A percentile compares a stretch with the other conserved stretches of the same genome.
phyloP scores from a whole-genome alignment of 2,888 invertebrate species.

The Epinotia ramella region DNA sequence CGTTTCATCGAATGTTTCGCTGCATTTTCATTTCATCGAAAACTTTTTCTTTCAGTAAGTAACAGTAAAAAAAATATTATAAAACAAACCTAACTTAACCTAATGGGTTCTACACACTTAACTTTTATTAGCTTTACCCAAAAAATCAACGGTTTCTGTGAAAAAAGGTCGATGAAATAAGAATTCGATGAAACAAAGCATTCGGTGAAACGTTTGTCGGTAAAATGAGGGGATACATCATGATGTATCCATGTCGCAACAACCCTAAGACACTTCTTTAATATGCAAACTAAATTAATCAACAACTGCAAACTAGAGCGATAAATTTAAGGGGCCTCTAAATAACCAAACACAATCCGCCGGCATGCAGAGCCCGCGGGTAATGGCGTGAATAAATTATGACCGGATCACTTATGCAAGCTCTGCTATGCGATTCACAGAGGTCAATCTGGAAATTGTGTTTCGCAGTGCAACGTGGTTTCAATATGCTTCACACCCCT shows the following conservation, averaged over 20 bases:
- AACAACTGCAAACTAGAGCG: neutral
- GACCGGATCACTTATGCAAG: neutral
- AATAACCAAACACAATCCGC: neutral
- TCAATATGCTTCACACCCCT: neutral
- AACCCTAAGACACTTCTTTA: neutral
- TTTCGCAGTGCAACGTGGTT: neutral
- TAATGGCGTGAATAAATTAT: conserved; percentile 1
- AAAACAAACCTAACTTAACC: too few relatives aligned
- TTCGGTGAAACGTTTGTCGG: too few relatives aligned
- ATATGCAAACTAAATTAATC: neutral
- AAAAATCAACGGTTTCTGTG: too few relatives aligned
- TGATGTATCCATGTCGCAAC: neutral
- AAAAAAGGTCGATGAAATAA: too few relatives aligned
- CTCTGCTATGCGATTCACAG: conserved; percentile 1
- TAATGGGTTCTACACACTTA: too few relatives aligned
- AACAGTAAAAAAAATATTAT: too few relatives aligned
- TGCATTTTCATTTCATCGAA: too few relatives aligned
- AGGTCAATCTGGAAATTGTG: neutral
- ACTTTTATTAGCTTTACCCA: too few relatives aligned
- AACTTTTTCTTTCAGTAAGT: too few relatives aligned
- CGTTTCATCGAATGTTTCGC: too few relatives aligned
- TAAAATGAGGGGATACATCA: too few relatives aligned
- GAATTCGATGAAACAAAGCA: too few relatives aligned
- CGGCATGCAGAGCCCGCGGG: neutral
- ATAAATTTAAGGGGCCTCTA: neutral